Conservation (phyloP, 2,888 invertebrate genomes). For the Chymomyza caudatula region DNA sequence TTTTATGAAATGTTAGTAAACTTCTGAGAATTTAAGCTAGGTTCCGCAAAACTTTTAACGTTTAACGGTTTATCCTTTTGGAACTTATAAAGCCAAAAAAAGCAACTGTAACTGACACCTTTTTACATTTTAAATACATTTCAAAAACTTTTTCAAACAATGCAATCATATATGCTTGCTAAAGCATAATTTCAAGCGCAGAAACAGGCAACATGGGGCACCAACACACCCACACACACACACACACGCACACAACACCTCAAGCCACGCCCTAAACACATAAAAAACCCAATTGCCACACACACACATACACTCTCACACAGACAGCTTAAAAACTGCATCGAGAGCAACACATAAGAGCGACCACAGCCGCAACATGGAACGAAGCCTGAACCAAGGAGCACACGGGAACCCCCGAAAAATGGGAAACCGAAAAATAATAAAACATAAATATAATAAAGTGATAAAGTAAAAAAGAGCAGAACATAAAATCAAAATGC, state of each 20-base stretch:
- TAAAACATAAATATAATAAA: slow-evolving; percentile 5
- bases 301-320: slow-evolving; percentile 16
- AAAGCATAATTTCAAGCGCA: background rate
- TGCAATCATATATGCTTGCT: background rate
- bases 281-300: slow-evolving; percentile 9
- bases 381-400: background rate
- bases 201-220: too few species aligned
- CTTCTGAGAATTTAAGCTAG: too few species aligned
- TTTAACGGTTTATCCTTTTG: too few species aligned
- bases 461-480: background rate
- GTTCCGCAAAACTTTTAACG: too few species aligned
- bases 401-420: background rate
- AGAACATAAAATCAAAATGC: slow-evolving; percentile 1
- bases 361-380: background rate
- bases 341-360: background rate
- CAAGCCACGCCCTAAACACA: slow-evolving; percentile 47
- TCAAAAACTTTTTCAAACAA: background rate
- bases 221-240: background rate
- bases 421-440: background rate
- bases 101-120: too few species aligned
- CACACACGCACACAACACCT: slow-evolving; percentile 9
- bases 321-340: slow-evolving; percentile 6
- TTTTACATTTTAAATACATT: too few species aligned
- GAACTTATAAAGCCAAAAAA: too few species aligned
- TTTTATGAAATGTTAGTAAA: too few species aligned